A percentile compares a stretch with the other conserved stretches of the same genome.
These are phyloP conservation scores for Lasioglossum zephyrum DNA, from an alignment of 2,888 invertebrate species.

Conservation along the genomic window DNA sequence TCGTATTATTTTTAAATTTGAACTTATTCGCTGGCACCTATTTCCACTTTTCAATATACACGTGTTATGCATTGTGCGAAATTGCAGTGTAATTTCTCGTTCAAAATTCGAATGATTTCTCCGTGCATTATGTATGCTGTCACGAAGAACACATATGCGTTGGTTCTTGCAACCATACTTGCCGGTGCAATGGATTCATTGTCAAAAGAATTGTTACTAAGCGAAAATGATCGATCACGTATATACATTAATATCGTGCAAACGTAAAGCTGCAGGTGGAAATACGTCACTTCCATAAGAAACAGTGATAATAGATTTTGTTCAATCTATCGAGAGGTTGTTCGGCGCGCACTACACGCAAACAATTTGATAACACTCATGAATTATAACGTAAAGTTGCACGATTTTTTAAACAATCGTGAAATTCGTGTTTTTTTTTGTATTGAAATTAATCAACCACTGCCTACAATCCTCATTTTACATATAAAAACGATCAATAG, in stretches of 20 bases:
- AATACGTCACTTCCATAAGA: neutral
- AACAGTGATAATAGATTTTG: neutral
- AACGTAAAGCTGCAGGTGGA: neutral
- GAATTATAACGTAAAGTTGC: neutral
- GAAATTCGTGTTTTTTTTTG: neutral
- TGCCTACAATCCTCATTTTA: neutral
- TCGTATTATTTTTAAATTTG: neutral
- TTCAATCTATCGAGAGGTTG: neutral
- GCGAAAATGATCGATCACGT: slow-evolving; percentile 24
- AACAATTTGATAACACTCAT: neutral
- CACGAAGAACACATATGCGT: too few species aligned
- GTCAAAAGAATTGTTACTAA: neutral
- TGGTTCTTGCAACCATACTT: neutral
- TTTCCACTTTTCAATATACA: too few species aligned
- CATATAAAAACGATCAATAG: slow-evolving; percentile 37
- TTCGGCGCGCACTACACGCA: too few species aligned
- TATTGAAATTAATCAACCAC: neutral
- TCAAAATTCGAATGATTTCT: neutral
- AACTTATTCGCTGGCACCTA: neutral
- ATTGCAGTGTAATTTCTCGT: neutral
- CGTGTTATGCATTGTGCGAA: too few species aligned
- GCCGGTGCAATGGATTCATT: neutral
- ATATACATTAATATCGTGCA: neutral
- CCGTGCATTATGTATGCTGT: neutral
- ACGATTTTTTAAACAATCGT: neutral